phyloP scores from a whole-genome alignment of 2,888 invertebrate genomes.

The Mellilla xanthometata region DNA sequence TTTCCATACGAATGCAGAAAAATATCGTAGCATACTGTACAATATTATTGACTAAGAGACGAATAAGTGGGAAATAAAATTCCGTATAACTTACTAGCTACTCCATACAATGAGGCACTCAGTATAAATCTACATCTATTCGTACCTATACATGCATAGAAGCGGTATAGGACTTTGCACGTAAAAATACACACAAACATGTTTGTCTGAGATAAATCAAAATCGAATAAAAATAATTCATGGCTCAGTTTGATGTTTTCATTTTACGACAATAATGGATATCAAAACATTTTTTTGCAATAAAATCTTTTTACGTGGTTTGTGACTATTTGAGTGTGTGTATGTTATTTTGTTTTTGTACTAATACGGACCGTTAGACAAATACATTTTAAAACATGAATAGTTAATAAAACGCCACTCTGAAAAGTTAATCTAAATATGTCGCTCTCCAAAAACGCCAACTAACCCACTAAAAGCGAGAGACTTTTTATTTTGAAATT shows the following conservation, averaged over 20 bases:
- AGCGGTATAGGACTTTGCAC: background rate
- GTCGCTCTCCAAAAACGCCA: no score
- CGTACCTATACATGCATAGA: background rate
- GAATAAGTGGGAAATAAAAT: conserved; percentile 1
- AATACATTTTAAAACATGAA: no score
- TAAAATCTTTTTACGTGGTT: conserved; percentile 7
- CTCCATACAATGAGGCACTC: background rate
- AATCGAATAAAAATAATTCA: conserved; percentile 20
- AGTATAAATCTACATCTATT: conserved; percentile 2
- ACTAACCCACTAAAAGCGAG: no score
- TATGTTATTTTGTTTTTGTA: no score
- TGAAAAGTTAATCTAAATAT: no score
- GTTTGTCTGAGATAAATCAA: conserved; percentile 18
- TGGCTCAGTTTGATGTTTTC: conserved; percentile 12
- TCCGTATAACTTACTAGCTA: background rate
- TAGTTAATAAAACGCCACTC: no score
- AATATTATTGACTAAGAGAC: background rate
- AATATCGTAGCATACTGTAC: background rate
- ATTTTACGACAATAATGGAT: conserved; percentile 18
- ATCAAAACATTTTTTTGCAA: conserved; percentile 20
- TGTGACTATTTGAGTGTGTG: no score
- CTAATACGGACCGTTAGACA: no score
- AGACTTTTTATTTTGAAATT: no score
- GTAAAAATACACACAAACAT: conserved; percentile 9
- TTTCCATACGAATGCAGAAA: background rate